A percentile compares a stretch with the other conserved stretches of the same genome.
Conservation (phyloP, 2,797 vertebrate species). For the Botia almorhae region DNA sequence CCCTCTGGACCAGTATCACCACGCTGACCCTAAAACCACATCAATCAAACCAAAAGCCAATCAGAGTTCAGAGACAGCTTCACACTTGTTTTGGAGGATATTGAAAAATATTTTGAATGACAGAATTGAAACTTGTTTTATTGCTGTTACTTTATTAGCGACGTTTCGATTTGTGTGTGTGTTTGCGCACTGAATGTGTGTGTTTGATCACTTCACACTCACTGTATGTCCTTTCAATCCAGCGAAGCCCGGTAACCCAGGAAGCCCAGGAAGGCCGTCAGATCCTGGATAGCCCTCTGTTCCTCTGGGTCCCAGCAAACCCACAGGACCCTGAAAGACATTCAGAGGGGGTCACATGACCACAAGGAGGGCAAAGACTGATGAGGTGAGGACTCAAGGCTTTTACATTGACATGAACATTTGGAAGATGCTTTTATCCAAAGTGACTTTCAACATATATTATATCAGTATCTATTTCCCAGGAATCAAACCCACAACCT, state of each 20-base stretch:
- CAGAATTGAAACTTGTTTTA: too few relatives aligned
- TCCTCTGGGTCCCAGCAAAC: conserved; percentile 83
- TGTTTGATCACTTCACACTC: conserved; percentile 9
- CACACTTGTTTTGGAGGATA: too few relatives aligned
- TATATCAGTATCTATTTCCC: too few relatives aligned
- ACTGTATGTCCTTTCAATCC: conserved; percentile 79
- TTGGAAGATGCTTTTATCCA: too few relatives aligned
- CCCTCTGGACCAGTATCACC: conserved; percentile 83
- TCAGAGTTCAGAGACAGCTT: neutral
- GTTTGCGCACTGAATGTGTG: neutral
- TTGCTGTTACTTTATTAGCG: too few relatives aligned
- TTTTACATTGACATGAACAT: too few relatives aligned
- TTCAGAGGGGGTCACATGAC: neutral
- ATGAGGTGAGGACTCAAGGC: too few relatives aligned
- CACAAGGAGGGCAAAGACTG: neutral
- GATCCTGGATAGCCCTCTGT: conserved; percentile 81
- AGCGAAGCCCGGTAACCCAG: conserved; percentile 81
- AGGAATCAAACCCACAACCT: too few relatives aligned
- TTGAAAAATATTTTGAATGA: too few relatives aligned
- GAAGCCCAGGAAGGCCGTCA: conserved; percentile 81
- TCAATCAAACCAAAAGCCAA: conserved; percentile 27
- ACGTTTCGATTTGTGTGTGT: neutral
- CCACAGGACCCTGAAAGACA: conserved; percentile 79
- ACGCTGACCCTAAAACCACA: conserved; percentile 79
- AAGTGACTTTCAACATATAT: too few relatives aligned